Percentiles rank a stretch among this genome's conserved stretches.
Conservation (phyloP, 1,140 invertebrate genomes). For the Coelopa frigida region DNA sequence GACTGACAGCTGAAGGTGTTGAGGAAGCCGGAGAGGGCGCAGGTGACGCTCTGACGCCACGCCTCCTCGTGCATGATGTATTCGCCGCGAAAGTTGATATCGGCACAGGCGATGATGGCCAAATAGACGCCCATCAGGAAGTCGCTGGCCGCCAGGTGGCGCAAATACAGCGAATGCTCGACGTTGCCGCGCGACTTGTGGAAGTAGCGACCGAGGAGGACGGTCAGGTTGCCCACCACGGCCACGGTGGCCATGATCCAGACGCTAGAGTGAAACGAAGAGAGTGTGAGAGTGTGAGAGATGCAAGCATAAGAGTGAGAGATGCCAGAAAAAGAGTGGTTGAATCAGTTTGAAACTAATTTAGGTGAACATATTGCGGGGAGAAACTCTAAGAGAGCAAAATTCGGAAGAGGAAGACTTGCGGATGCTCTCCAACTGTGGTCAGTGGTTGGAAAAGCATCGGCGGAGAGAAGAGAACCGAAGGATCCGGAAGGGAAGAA, state of each 20-base stretch:
- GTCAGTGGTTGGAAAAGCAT: too few species aligned
- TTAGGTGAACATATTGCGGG: too few species aligned
- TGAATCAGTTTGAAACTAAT: too few species aligned
- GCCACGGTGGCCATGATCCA: constrained; percentile 61
- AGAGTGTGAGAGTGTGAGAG: too few species aligned
- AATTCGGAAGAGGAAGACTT: too few species aligned
- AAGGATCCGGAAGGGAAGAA: too few species aligned
- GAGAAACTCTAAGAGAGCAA: too few species aligned
- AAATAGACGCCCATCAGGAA: constrained; percentile 64
- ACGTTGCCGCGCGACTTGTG: constrained; percentile 46
- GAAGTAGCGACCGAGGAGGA: constrained; percentile 54
- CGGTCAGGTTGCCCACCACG: constrained; percentile 55
- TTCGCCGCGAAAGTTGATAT: constrained; percentile 53
- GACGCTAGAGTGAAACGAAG: constrained; percentile 44
- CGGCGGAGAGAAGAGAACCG: too few species aligned
- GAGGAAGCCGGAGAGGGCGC: constrained; percentile 54
- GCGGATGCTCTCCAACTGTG: too few species aligned
- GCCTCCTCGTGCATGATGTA: constrained; percentile 53
- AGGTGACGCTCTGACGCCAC: constrained; percentile 54
- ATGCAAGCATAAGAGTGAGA: background rate
- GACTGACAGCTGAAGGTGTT: constrained; percentile 61
- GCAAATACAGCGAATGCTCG: constrained; percentile 56
- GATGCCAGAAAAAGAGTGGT: too few species aligned
- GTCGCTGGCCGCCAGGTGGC: constrained; percentile 60
- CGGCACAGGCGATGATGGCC: constrained; percentile 56